Evolutionary conservation across 2,888 invertebrate species (phyloP).

Genomic region (Anorthoa munda): DNA sequence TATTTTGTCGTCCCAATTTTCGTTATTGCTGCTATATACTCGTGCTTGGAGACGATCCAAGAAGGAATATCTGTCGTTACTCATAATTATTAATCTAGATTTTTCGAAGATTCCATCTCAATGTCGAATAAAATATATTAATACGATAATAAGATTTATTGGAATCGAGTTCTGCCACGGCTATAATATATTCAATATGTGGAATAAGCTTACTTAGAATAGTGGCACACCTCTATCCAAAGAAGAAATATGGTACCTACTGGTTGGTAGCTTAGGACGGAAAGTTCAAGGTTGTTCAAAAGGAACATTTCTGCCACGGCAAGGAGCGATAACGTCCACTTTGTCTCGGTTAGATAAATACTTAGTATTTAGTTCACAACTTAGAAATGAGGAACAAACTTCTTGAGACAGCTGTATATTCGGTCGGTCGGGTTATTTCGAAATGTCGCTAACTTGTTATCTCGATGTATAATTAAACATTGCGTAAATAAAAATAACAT

Average conservation of each 20-base stretch:
- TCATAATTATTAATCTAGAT: slow-evolving; percentile 7
- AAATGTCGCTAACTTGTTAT: slow-evolving; percentile 14
- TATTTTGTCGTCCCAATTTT: neutral
- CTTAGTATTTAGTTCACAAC: slow-evolving; percentile 61
- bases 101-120: slow-evolving; percentile 17
- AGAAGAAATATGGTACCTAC: slow-evolving; percentile 52
- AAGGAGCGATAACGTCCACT: slow-evolving; percentile 59
- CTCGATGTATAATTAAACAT: neutral
- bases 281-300: slow-evolving; percentile 62
- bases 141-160: slow-evolving; percentile 60
- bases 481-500: neutral
- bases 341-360: slow-evolving; percentile 56
- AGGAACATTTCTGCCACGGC: slow-evolving; percentile 46
- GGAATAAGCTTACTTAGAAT: slow-evolving; percentile 57
- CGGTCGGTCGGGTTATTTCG: slow-evolving; percentile 15
- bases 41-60: neutral
- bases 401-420: slow-evolving; percentile 35
- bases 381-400: slow-evolving; percentile 57
- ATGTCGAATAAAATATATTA: slow-evolving; percentile 31
- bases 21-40: neutral
- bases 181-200: slow-evolving; percentile 60
- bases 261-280: slow-evolving; percentile 33
- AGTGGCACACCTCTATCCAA: slow-evolving; percentile 49
- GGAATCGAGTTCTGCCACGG: slow-evolving; percentile 54
- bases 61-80: neutral